These are phyloP conservation scores for Iselma pallidipennis DNA, from an alignment of 2,888 invertebrate genomes.

Conservation along the genomic window DNA sequence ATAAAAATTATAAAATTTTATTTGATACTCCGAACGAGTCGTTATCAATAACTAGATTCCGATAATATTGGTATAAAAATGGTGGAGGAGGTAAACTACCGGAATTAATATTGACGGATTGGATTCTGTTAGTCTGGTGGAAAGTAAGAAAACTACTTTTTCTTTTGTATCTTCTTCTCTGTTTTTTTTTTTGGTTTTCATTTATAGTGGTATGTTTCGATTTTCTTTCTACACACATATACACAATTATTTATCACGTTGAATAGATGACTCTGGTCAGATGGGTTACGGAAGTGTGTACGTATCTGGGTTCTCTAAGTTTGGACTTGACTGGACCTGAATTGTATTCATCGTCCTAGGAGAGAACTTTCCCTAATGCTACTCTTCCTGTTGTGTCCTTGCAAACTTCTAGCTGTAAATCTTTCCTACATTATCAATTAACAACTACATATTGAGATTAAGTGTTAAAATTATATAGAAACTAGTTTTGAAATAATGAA, in stretches of 20 bases:
- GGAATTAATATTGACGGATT: slow-evolving; percentile 15
- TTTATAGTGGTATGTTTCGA: slow-evolving; percentile 21
- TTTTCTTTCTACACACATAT: too few species aligned
- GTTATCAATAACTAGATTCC: not conserved
- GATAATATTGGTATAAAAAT: slow-evolving; percentile 5
- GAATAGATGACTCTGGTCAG: slow-evolving; percentile 25
- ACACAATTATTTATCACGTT: slow-evolving; percentile 26
- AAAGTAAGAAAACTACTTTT: slow-evolving; percentile 4
- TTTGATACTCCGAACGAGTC: not conserved
- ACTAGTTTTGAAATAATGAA: too few species aligned
- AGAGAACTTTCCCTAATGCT: slow-evolving; percentile 15
- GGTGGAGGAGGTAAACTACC: slow-evolving; percentile 4
- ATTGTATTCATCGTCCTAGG: slow-evolving; percentile 7
- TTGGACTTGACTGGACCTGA: slow-evolving; percentile 8
- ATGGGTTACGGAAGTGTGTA: slow-evolving; percentile 30
- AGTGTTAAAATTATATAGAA: too few species aligned
- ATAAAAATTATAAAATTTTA: not conserved
- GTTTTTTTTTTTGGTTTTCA: slow-evolving; percentile 18
- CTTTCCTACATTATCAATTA: not conserved
- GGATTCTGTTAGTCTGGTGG: slow-evolving; percentile 4
- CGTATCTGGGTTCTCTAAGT: slow-evolving; percentile 27
- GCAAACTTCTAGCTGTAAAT: too few species aligned
- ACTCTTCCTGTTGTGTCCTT: slow-evolving; percentile 29
- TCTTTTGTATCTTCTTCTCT: not conserved
- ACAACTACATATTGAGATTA: not conserved